A percentile compares a stretch with the other conserved stretches of the same genome.
Conservation (phyloP, 2,888 invertebrate species). For the Lasiommata megera region DNA sequence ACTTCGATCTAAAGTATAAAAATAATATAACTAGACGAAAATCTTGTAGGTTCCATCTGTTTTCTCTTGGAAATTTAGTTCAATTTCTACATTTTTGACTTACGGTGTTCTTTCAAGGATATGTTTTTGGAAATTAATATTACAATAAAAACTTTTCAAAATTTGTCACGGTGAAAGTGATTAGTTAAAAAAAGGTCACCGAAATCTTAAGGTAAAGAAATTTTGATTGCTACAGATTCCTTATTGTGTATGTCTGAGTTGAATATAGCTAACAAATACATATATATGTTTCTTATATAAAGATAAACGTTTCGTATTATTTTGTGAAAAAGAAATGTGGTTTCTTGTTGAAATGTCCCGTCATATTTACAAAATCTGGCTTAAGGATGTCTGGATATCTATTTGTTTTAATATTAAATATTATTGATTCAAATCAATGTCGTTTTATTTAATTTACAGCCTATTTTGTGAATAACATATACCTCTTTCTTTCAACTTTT, state of each 20-base stretch:
- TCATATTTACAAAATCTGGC: constrained; percentile 13
- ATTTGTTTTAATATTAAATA: constrained; percentile 15
- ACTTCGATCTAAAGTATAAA: not conserved
- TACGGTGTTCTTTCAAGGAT: not conserved
- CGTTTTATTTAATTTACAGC: constrained; percentile 20
- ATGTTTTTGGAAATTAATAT: not conserved
- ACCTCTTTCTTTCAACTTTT: not conserved
- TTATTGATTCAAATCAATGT: constrained; percentile 6
- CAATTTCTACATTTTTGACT: too few relatives aligned
- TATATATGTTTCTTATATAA: not conserved
- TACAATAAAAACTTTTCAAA: not conserved
- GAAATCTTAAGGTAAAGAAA: constrained; percentile 20
- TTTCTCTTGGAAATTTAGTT: too few relatives aligned
- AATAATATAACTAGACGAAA: not conserved
- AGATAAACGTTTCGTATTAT: not conserved
- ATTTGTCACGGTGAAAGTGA: not conserved
- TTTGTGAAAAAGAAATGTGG: not conserved
- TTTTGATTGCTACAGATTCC: constrained; percentile 7
- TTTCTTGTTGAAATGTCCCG: constrained; percentile 14
- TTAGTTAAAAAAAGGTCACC: not conserved
- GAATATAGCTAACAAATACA: not conserved
- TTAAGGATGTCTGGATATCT: constrained; percentile 16
- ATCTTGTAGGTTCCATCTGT: not conserved
- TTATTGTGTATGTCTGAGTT: constrained; percentile 23
- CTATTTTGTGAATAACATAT: not conserved